Evolutionary conservation across 2,797 vertebrate species (phyloP), one percentile per base, ranked within the genome.

Genomic region (Mastacembelus armatus): DNA sequence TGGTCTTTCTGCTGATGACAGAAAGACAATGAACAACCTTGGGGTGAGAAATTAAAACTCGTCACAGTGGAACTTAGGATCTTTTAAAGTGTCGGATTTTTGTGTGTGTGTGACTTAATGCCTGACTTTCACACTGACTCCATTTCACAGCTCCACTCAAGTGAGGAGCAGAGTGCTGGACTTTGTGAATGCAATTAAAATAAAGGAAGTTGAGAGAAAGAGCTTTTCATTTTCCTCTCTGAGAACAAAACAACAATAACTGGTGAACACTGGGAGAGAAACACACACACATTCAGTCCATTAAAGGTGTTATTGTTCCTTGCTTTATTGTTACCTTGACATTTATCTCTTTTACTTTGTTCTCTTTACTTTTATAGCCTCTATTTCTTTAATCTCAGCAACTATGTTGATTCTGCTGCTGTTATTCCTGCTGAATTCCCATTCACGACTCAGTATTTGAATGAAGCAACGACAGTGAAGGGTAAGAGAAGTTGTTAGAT

Each of bases 141-240:
- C 3, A 1, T 67, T 77, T 81, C 64, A 72, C 36, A 33, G 64
- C 71, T 32, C 43, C 65, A 43, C 48, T 80, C 51, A 22, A 61
- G 66, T 43, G 70, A 50, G 27, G 38, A 81, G 59, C 30, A 11
- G 15, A 65, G 43, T 65, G 54, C 7, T 0, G 11, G 71, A 59
- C 66, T 55, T 27, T 29, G 52, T 54, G 35, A 79, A 58, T 42
- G 70, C 70, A 83, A 77, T 83, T 78, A 81, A 77, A 74, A 78
- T 75, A 33, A 27, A 44, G 22, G 35, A 79, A 77, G 79, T 83
- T 72, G n/a, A n/a, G n/a, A n/a, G n/a, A n/a, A 60, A 68, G 68
- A 70, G 43, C 50, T 61, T 60, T 38, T 66, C 27, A 35, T 51
- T 47, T 40, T 48, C 38, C n/a, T 74, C 29, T 61, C 38, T 33